A percentile compares a stretch with the other conserved stretches of the same genome.
These are phyloP conservation scores for Sisyra terminalis DNA, from an alignment of 2,888 invertebrate species.

Conservation along the genomic window DNA sequence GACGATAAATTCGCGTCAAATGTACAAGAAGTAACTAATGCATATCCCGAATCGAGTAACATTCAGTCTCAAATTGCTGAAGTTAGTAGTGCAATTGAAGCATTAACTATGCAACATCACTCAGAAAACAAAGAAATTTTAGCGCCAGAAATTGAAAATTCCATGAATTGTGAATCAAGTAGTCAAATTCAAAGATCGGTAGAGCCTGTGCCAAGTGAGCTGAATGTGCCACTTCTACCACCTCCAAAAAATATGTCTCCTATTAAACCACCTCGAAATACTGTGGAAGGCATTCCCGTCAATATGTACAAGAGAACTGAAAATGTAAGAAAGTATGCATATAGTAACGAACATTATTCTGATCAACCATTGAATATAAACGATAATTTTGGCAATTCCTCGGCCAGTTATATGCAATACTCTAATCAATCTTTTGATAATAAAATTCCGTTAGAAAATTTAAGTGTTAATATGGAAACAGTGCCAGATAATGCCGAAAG, in stretches of 20 bases:
- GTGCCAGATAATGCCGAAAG: slow-evolving; percentile 52
- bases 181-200: slow-evolving; percentile 2
- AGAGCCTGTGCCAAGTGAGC: slow-evolving; percentile 6
- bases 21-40: not conserved
- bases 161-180: not conserved
- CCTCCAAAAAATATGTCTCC: slow-evolving; percentile 11
- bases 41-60: slow-evolving; percentile 8
- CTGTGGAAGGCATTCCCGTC: slow-evolving; percentile 16
- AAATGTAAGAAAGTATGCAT: slow-evolving; percentile 17
- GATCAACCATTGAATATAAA: no score
- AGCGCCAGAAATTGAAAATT: slow-evolving; percentile 11
- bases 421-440: not conserved
- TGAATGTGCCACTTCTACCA: slow-evolving; percentile 10
- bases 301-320: slow-evolving; percentile 17
- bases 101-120: slow-evolving; percentile 10
- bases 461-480: slow-evolving; percentile 42
- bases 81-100: slow-evolving; percentile 10
- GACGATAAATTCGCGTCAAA: not conserved
- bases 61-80: slow-evolving; percentile 11
- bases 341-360: slow-evolving; percentile 27
- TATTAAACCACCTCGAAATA: slow-evolving; percentile 9
- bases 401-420: slow-evolving; percentile 14
- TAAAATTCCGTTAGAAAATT: slow-evolving; percentile 23
- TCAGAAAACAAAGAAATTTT: slow-evolving; percentile 22
- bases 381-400: no score